phyloP scores from a whole-genome alignment of 2,797 vertebrate genomes.

The Pachyuromys duprasi region DNA sequence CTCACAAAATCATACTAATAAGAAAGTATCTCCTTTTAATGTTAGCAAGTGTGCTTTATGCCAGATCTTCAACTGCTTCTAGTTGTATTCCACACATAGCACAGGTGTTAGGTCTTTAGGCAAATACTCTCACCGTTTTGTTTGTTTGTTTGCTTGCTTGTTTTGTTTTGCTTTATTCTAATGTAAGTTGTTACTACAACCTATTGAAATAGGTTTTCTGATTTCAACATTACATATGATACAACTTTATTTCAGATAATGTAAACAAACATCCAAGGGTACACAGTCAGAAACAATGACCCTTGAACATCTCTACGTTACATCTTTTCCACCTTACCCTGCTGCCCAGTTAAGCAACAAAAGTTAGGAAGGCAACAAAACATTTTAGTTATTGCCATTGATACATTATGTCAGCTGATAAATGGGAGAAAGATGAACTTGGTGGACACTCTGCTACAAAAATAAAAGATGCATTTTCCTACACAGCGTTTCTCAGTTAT shows the following conservation, averaged over 20 bases:
- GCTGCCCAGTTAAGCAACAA: background rate
- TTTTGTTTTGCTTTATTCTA: too few species aligned
- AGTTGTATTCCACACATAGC: background rate
- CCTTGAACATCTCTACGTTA: background rate
- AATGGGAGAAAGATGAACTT: background rate
- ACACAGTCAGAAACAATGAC: background rate
- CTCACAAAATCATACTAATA: background rate
- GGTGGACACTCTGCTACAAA: background rate
- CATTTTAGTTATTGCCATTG: background rate
- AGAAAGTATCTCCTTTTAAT: background rate
- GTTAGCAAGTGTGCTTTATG: background rate
- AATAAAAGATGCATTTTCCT: background rate
- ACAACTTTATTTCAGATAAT: background rate
- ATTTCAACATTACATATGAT: background rate
- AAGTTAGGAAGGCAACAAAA: background rate
- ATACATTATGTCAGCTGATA: background rate
- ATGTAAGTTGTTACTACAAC: background rate
- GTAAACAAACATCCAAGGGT: background rate
- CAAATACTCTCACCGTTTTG: background rate
- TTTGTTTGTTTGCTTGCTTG: too few species aligned
- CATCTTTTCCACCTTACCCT: background rate
- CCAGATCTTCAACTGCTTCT: background rate
- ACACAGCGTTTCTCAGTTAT: background rate
- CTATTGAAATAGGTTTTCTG: background rate
- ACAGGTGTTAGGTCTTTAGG: background rate